Conservation (phyloP, 1,140 invertebrate genomes). For the Anthonomus grandis region DNA sequence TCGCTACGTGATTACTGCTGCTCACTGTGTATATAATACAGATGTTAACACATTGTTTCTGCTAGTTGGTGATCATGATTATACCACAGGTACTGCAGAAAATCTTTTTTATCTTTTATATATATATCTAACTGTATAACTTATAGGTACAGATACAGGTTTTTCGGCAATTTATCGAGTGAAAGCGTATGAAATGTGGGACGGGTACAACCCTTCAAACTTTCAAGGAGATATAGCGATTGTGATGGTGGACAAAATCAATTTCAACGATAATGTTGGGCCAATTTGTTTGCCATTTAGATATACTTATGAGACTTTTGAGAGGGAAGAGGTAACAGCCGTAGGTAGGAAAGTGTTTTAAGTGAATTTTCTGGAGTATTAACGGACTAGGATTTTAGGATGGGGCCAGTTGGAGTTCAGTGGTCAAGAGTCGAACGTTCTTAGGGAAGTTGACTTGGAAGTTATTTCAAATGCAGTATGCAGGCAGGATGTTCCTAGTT, state of each 20-base stretch:
- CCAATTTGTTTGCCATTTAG: conserved; percentile 67
- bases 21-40: conserved; percentile 57
- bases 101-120: too few species aligned
- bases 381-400: conserved; percentile 49
- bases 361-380: background rate
- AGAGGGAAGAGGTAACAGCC: conserved; percentile 50
- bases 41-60: conserved; percentile 42
- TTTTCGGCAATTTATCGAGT: conserved; percentile 44
- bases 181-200: conserved; percentile 42
- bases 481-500: conserved; percentile 16
- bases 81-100: conserved; percentile 31
- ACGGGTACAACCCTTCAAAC: conserved; percentile 44
- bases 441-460: conserved; percentile 59
- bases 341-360: conserved; percentile 50
- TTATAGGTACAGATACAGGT: conserved; percentile 46
- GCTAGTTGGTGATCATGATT: conserved; percentile 52
- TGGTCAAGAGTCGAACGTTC: conserved; percentile 54
- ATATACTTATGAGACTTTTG: conserved; percentile 50
- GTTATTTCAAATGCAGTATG: conserved; percentile 57
- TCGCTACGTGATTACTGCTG: conserved; percentile 64
- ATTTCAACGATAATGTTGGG: conserved; percentile 55
- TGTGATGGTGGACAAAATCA: conserved; percentile 52
- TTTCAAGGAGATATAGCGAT: conserved; percentile 64
- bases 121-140: background rate
- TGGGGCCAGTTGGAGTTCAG: conserved; percentile 61